Percentiles rank a stretch among this genome's conserved stretches.
Conservation (phyloP, 2,888 invertebrate species). For the Eubasilissa splendida region DNA sequence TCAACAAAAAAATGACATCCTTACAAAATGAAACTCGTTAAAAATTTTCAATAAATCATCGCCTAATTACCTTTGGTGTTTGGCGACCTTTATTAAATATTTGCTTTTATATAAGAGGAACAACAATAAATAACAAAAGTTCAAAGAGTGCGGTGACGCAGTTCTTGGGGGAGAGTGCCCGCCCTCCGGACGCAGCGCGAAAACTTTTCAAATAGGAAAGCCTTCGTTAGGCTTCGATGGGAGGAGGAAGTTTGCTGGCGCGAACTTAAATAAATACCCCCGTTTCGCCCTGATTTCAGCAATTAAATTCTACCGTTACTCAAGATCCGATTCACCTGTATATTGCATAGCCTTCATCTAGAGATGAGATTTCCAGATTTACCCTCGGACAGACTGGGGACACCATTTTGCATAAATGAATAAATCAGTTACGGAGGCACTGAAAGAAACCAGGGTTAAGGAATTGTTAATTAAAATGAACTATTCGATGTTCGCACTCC, state of each 20-base stretch:
- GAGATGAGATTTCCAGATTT: constrained; percentile 49
- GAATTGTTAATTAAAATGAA: constrained; percentile 34
- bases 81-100: constrained; percentile 45
- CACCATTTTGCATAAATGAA: constrained; percentile 57
- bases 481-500: background rate
- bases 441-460: constrained; percentile 32
- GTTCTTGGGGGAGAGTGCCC: constrained; percentile 26
- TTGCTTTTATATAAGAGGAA: constrained; percentile 46
- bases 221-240: constrained; percentile 56
- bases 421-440: constrained; percentile 54
- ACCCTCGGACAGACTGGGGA: constrained; percentile 35
- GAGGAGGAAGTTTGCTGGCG: constrained; percentile 48
- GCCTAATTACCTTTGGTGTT: constrained; percentile 36
- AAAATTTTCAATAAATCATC: constrained; percentile 29
- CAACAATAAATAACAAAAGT: constrained; percentile 56
- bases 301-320: constrained; percentile 57
- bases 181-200: constrained; percentile 52
- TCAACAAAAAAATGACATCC: background rate
- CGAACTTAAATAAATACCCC: constrained; percentile 57
- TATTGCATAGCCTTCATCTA: constrained; percentile 49
- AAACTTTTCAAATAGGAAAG: constrained; percentile 56
- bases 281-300: constrained; percentile 53
- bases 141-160: constrained; percentile 52
- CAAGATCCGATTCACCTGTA: constrained; percentile 43
- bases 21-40: constrained; percentile 19